phyloP scores from a whole-genome alignment of 92 coral and sea anemone species.

The Porites lobata region DNA sequence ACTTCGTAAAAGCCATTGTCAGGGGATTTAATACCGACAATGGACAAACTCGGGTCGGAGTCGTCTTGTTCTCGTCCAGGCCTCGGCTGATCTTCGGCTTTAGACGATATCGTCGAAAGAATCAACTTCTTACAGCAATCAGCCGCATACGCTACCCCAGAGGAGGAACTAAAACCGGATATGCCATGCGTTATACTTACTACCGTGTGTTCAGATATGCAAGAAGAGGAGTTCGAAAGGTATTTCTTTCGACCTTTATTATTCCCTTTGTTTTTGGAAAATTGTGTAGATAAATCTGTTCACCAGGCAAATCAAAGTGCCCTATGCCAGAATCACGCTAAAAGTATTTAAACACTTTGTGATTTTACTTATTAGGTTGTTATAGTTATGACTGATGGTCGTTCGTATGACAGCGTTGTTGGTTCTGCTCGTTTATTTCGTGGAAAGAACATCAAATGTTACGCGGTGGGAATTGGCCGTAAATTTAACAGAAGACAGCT shows the following conservation, averaged over 20 bases:
- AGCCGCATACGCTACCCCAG: slow-evolving; percentile 64
- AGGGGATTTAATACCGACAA: background rate
- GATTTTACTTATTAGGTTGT: slow-evolving; percentile 43
- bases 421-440: slow-evolving; percentile 62
- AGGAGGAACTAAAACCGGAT: slow-evolving; percentile 70
- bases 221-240: slow-evolving; percentile 65
- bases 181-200: slow-evolving; percentile 55
- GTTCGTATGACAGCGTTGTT: slow-evolving; percentile 59
- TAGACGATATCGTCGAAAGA: slow-evolving; percentile 36
- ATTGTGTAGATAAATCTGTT: background rate
- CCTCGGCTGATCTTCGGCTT: slow-evolving; percentile 62
- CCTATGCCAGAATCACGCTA: background rate
- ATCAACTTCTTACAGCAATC: slow-evolving; percentile 27
- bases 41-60: slow-evolving; percentile 48
- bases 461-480: slow-evolving; percentile 77
- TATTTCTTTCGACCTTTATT: slow-evolving; percentile 11
- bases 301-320: background rate
- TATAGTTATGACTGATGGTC: slow-evolving; percentile 79
- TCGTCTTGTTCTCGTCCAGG: slow-evolving; percentile 31
- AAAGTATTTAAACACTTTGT: background rate
- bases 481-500: slow-evolving; percentile 52
- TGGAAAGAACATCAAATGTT: slow-evolving; percentile 59
- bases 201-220: slow-evolving; percentile 50
- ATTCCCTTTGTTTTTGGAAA: slow-evolving; percentile 24
- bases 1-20: slow-evolving; percentile 51